Base-by-base conservation (phyloP, 2,113 vertebrate genomes). In the Mustela lutreola region DNA sequence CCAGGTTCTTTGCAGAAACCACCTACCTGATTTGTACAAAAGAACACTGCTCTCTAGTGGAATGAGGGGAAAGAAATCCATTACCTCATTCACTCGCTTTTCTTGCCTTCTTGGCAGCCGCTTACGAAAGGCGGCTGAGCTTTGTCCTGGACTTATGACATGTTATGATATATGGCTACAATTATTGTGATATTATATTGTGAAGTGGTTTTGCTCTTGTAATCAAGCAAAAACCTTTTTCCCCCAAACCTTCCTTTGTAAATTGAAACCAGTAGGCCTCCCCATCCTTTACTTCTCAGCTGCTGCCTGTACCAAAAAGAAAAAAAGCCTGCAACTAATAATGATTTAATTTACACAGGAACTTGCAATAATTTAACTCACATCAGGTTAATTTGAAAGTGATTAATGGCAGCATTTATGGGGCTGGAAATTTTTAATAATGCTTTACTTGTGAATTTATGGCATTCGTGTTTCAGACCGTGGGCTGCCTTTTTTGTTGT, bases 21-120 rank as follows among this genome's bases (percentile, higher is more conserved):
- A 94, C 84, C 80, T 98, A 98, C 97, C 98, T 99, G 98, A 86
- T 97, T 99, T 99, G 97, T 97, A 99, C 98, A 99, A 99, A 99
- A 99, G 98, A 99, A 99, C 97, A 99, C 98, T 99, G 99, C 99
- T 99, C 99, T 99, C 99, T 99, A 99, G 99, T 99, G 99, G 99
- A 99, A 98, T 97, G 97, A 82, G 56, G 80, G 53, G 94, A 98
- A 97, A 98, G 90, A 97, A 98, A 98, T 98, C 92, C 76, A 83
- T 98, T 98, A 98, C 97, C 97, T 98, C 97, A 97, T 76, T 95
- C 92, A 36, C 92, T 98, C 85, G 81, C 95, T 98, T 96, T 84
- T 53, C 85, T 50, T 94, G 86, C 90, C 50, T 97, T 98, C 97
- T 96, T 96, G 94, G 92, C 91, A 97, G 48, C 89, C 45, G 22